Conservation (phyloP, 2,888 invertebrate genomes). For the Serripes groenlandicus region DNA sequence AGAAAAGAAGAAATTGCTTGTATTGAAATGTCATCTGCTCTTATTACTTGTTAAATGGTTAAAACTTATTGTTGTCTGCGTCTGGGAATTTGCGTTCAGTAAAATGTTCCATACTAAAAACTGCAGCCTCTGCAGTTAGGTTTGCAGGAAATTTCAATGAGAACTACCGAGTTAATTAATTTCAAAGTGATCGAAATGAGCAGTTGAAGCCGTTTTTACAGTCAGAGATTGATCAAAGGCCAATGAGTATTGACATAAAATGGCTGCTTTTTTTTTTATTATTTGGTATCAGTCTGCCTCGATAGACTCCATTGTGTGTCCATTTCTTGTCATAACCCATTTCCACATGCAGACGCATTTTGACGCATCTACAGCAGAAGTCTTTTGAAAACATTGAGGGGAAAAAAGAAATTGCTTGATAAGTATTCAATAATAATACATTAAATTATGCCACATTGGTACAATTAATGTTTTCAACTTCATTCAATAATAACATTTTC, state of each 20-base stretch:
- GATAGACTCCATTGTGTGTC: too few relatives aligned
- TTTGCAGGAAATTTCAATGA: background rate
- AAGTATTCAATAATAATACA: too few relatives aligned
- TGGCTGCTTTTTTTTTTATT: background rate
- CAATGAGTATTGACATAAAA: slow-evolving; percentile 20
- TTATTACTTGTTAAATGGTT: too few relatives aligned
- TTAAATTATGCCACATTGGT: too few relatives aligned
- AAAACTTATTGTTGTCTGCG: too few relatives aligned
- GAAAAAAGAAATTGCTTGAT: background rate
- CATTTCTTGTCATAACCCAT: background rate
- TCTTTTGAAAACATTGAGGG: background rate
- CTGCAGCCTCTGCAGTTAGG: too few relatives aligned
- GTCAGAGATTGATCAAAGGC: slow-evolving; percentile 5
- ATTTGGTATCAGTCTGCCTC: too few relatives aligned
- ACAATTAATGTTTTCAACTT: background rate
- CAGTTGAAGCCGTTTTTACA: background rate
- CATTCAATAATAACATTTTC: background rate
- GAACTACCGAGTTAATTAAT: slow-evolving; percentile 8
- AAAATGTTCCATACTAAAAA: too few relatives aligned
- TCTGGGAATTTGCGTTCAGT: too few relatives aligned
- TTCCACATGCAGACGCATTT: background rate
- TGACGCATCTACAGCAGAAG: background rate
- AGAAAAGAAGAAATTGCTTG: background rate
- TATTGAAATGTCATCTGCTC: too few relatives aligned
- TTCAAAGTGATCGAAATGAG: slow-evolving; percentile 5